Conservation (phyloP, 2,113 vertebrate species). For the Shinisaurus crocodilurus region DNA sequence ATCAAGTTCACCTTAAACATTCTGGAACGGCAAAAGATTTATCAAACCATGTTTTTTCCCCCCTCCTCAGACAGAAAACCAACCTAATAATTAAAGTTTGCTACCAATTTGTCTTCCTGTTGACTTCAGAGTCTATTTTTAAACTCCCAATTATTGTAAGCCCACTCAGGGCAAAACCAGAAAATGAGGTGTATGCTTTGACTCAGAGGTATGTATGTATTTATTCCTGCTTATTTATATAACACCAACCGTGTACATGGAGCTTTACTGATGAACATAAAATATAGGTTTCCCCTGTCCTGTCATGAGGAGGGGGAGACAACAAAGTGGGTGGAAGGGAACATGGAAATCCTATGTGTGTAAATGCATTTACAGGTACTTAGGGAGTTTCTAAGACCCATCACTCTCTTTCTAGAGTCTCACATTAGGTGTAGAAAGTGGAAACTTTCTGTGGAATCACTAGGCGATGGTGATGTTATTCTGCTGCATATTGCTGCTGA, state of each 20-base stretch:
- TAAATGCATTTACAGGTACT: neutral
- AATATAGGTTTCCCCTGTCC: no score
- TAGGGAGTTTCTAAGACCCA: neutral
- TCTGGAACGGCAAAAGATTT: conserved; percentile 46
- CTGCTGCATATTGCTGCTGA: neutral
- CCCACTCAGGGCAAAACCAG: neutral
- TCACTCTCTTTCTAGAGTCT: neutral
- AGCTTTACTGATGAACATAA: no score
- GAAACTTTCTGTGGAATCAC: neutral
- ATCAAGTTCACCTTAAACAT: conserved; percentile 35
- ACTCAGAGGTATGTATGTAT: neutral
- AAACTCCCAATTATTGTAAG: neutral
- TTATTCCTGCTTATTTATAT: neutral
- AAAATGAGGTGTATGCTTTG: neutral
- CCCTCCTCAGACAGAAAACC: neutral
- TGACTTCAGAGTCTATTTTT: conserved; percentile 15
- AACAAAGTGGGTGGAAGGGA: neutral
- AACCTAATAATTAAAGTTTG: conserved; percentile 27
- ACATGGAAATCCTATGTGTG: neutral
- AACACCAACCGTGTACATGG: neutral
- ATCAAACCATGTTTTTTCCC: conserved; percentile 42
- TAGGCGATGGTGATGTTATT: neutral
- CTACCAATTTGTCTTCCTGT: conserved; percentile 7
- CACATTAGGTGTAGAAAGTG: neutral
- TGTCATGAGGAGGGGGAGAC: no score